These are phyloP conservation scores for Micrasema longulum DNA, from an alignment of 1,140 invertebrate species.

Conservation along the genomic window DNA sequence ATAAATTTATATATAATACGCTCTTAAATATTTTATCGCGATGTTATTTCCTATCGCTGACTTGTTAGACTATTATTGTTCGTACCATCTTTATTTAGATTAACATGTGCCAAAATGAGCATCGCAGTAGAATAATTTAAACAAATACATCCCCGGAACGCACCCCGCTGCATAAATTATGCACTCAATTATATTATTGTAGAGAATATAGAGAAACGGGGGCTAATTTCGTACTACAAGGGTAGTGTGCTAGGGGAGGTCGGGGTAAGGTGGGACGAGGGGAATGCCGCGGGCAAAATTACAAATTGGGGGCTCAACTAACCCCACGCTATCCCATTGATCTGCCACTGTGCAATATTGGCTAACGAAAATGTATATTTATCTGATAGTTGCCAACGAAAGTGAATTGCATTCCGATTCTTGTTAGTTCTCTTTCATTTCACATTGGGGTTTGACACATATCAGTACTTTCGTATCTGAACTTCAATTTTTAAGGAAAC, in stretches of 20 bases:
- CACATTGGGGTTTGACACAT: too few relatives aligned
- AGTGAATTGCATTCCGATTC: slow-evolving; percentile 33
- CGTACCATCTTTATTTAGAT: slow-evolving; percentile 25
- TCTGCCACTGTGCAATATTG: slow-evolving; percentile 31
- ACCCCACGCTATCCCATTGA: slow-evolving; percentile 13
- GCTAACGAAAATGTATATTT: slow-evolving; percentile 37
- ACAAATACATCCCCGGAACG: slow-evolving; percentile 41
- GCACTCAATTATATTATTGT: slow-evolving; percentile 51
- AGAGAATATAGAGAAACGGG: slow-evolving; percentile 36
- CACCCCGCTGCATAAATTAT: slow-evolving; percentile 49
- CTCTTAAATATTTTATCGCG: too few relatives aligned
- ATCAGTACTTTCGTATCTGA: too few relatives aligned
- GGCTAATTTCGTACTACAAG: slow-evolving; percentile 35
- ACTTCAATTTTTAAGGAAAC: too few relatives aligned
- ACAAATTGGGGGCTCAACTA: slow-evolving; percentile 47
- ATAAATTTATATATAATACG: too few relatives aligned
- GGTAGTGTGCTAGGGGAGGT: slow-evolving; percentile 18
- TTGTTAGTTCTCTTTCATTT: slow-evolving; percentile 20
- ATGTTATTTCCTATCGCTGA: too few relatives aligned
- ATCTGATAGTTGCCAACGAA: slow-evolving; percentile 28
- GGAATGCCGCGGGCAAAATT: slow-evolving; percentile 47
- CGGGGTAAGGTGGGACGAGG: slow-evolving; percentile 29
- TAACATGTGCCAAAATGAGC: slow-evolving; percentile 34
- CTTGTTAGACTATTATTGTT: background rate
- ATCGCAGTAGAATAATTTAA: slow-evolving; percentile 41